Evolutionary conservation across 2,113 vertebrate genomes (phyloP), one percentile per base, ranked within the genome.

Genomic region (Upupa epops): DNA sequence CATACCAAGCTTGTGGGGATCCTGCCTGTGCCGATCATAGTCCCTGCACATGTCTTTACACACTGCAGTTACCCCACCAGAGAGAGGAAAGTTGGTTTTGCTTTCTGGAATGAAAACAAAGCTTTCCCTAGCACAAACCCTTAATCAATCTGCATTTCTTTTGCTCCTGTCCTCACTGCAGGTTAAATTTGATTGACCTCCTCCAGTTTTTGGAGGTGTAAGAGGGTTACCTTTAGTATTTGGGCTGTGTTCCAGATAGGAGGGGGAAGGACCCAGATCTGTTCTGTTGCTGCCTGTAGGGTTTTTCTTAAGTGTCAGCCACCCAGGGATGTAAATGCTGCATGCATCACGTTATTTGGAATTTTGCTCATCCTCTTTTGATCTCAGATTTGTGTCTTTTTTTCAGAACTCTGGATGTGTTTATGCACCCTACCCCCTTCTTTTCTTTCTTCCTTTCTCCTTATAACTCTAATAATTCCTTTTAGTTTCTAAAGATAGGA

Each of bases 401-500:
- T 95, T 89, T 55, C 81, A 64, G 61, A 79, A 75, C 79, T 94
- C 37, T 15, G 64, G 58, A 88, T 88, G 25, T 95, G 86, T 93
- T 95, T 95, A 93, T 36, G 10, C 84, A 78, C 63, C 56, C 77
- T 58, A 82, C 69, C 87, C 92, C 83, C 92, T 88, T 29, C 81
- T 9, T 24, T 64, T 66, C 84, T 92, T 81, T 92, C 13, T 83
- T 94, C 54, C 49, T 89, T 82, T 93, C 91, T 81, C 87, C 66
- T 82, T 55, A 76, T 58, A 19, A 87, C 93, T 90, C 70, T 87
- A 91, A 95, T 84, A 70, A 93, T 93, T 55, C 89, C 89, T 92
- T 96, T 94, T 91, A 94, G 78, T 70, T 95, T 69, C 93, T 87
- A 94, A 95, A 96, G 93, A 94, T 95, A 96, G 87, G 95, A 64